Evolutionary conservation across 92 coral and sea anemone species (phyloP).

Genomic region (Palythoa grandis): DNA sequence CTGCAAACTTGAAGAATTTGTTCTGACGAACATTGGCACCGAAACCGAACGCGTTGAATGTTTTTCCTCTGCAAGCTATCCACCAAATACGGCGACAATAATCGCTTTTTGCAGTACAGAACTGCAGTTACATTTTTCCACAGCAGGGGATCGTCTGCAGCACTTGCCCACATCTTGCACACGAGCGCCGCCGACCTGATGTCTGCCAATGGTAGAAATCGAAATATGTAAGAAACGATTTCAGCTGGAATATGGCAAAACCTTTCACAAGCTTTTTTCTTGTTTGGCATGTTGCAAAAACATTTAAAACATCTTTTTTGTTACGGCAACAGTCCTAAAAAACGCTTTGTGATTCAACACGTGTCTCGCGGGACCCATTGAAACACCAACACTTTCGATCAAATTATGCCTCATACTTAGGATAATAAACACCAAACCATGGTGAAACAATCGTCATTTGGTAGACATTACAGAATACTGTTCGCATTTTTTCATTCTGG

Average conservation of each 20-base stretch:
- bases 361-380: too few relatives aligned
- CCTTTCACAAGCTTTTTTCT: neutral
- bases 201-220: slow-evolving; percentile 73
- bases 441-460: too few relatives aligned
- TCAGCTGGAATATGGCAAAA: slow-evolving; percentile 65
- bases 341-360: too few relatives aligned
- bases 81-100: slow-evolving; percentile 62
- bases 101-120: slow-evolving; percentile 64
- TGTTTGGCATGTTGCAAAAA: slow-evolving; percentile 6
- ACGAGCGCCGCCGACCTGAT: slow-evolving; percentile 71
- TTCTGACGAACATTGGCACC: slow-evolving; percentile 55
- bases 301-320: neutral
- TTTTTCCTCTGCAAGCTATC: slow-evolving; percentile 75
- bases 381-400: too few relatives aligned
- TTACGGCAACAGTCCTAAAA: neutral
- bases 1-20: slow-evolving; percentile 84
- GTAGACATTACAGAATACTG: neutral
- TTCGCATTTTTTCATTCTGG: neutral
- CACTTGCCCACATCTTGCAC: slow-evolving; percentile 77
- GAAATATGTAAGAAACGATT: slow-evolving; percentile 72
- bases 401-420: too few relatives aligned
- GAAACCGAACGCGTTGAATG: slow-evolving; percentile 66
- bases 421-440: too few relatives aligned
- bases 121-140: slow-evolving; percentile 66
- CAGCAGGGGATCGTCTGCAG: slow-evolving; percentile 81